Percentiles rank a stretch among this genome's conserved stretches.
phyloP scores from a whole-genome alignment of 2,113 vertebrate species.

The Pelmatolapia mariae region DNA sequence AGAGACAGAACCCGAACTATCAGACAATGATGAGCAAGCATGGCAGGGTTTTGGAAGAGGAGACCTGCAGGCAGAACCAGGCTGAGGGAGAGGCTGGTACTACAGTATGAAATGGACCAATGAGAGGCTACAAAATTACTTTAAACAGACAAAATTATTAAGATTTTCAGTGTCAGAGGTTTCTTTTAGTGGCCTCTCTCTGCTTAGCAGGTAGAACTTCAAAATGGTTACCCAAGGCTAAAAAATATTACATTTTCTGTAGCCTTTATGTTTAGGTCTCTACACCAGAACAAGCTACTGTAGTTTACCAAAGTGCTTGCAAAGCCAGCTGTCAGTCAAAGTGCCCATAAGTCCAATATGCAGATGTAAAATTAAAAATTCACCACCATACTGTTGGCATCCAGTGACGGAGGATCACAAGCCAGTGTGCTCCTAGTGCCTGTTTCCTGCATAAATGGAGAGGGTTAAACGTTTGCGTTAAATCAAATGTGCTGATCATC shows the following conservation, averaged over 20 bases:
- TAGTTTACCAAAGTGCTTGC: not conserved
- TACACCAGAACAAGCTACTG: not conserved
- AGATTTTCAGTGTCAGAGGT: not conserved
- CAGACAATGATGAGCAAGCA: not conserved
- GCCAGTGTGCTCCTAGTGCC: not conserved
- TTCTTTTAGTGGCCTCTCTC: not conserved
- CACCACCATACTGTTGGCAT: not conserved
- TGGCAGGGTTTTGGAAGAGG: not conserved
- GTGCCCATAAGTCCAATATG: not conserved
- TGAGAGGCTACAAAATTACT: not conserved
- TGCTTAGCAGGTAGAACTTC: not conserved
- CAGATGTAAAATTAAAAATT: not conserved
- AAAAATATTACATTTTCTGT: rapidly evolving
- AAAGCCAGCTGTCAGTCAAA: not conserved
- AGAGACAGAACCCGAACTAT: not conserved
- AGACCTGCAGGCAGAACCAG: not conserved
- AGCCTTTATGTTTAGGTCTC: not conserved
- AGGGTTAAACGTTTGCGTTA: not conserved
- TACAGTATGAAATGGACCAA: not conserved
- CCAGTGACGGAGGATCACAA: not conserved
- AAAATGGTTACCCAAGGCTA: not conserved
- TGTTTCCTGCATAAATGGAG: not conserved
- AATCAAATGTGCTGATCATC: not conserved
- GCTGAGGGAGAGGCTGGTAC: rapidly evolving
- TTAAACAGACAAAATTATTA: not conserved